phyloP scores from a whole-genome alignment of 2,113 vertebrate genomes.

The Elachura formosa region DNA sequence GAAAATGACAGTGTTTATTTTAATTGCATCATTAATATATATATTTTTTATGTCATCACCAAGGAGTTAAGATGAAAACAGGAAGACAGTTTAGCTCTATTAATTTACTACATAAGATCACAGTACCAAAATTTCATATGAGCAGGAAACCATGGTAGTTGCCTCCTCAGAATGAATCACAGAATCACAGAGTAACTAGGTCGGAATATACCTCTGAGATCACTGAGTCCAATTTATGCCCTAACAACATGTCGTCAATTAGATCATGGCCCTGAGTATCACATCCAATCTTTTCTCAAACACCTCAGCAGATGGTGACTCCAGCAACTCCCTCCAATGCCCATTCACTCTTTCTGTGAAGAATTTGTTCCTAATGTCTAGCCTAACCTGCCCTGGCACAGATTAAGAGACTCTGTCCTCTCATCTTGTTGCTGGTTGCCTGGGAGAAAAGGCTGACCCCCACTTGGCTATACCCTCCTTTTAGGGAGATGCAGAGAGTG shows the following conservation, averaged over 20 bases:
- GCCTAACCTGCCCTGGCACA: not conserved
- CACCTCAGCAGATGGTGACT: accelerated
- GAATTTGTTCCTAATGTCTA: not conserved
- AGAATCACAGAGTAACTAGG: not conserved
- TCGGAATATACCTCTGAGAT: not conserved
- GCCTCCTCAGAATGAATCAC: not conserved
- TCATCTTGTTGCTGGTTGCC: accelerated
- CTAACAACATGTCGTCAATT: not conserved
- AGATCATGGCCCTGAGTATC: not conserved
- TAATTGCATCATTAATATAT: not conserved
- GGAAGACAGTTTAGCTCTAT: not conserved
- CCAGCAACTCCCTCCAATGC: not conserved
- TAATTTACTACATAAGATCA: not conserved
- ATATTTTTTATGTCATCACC: not conserved
- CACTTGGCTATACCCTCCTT: not conserved
- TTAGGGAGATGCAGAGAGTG: not conserved
- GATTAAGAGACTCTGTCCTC: not conserved
- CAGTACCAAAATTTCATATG: not conserved
- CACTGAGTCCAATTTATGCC: not conserved
- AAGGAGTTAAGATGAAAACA: not conserved
- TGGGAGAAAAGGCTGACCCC: not conserved
- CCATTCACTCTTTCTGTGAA: not conserved
- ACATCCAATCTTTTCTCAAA: not conserved
- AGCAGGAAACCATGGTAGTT: not conserved
- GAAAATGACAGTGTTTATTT: not conserved